These are phyloP conservation scores for Sphecodes monilicornis DNA, from an alignment of 2,888 invertebrate species.

Conservation along the genomic window DNA sequence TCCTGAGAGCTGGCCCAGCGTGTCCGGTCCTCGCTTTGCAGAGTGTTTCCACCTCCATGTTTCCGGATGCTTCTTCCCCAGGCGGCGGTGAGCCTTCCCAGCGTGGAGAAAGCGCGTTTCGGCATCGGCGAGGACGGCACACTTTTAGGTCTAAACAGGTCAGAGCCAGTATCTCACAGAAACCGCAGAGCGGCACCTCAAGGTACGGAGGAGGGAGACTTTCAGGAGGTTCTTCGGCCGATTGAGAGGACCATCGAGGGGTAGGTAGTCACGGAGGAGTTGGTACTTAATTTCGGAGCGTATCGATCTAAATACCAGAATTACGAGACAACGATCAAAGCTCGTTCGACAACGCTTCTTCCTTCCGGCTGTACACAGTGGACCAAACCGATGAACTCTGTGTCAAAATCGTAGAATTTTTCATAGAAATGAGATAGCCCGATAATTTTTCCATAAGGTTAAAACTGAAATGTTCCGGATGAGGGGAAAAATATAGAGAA, in stretches of 20 bases:
- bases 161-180: slow-evolving; percentile 84
- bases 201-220: slow-evolving; percentile 71
- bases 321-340: slow-evolving; percentile 63
- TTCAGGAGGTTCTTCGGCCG: neutral
- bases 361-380: no score
- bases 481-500: no score
- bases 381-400: no score
- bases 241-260: neutral
- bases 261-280: neutral
- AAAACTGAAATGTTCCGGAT: no score
- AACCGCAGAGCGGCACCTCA: slow-evolving; percentile 82
- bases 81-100: slow-evolving; percentile 95
- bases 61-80: slow-evolving; percentile 96
- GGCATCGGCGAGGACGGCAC: slow-evolving; percentile 98
- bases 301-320: slow-evolving; percentile 29
- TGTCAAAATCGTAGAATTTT: no score
- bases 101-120: slow-evolving; percentile 94
- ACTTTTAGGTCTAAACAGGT: slow-evolving; percentile 91
- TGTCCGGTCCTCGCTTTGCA: slow-evolving; percentile 94
- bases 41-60: slow-evolving; percentile 92
- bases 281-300: slow-evolving; percentile 12
- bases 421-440: no score
- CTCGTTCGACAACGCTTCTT: slow-evolving; percentile 31
- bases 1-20: slow-evolving; percentile 97
- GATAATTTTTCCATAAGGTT: no score